Percentiles rank a stretch among this genome's conserved stretches.
Conservation (phyloP, 2,888 invertebrate genomes). For the Eupithecia centaureata region DNA sequence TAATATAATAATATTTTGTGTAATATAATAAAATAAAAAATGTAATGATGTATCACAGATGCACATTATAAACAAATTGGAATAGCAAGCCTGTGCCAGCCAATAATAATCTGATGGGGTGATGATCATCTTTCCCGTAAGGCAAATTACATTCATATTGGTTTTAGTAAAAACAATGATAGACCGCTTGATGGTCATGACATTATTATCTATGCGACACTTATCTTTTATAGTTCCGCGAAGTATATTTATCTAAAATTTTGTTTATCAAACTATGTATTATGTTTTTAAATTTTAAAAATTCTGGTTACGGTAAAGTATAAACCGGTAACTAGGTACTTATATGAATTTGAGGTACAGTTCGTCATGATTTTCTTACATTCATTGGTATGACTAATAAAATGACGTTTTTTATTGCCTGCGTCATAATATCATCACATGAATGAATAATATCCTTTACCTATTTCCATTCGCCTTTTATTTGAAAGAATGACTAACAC, state of each 20-base stretch:
- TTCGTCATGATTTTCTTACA: constrained; percentile 23
- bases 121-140: constrained; percentile 15
- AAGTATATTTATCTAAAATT: not conserved
- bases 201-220: not conserved
- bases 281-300: not conserved
- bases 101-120: not conserved
- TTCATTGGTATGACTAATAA: constrained; percentile 24
- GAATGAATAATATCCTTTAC: constrained; percentile 15
- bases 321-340: too few relatives aligned
- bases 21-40: not conserved
- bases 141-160: constrained; percentile 6
- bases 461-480: not conserved
- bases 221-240: not conserved
- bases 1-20: not conserved
- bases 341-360: constrained; percentile 4
- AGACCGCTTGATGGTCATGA: not conserved
- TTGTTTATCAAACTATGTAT: not conserved
- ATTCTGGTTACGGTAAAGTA: not conserved
- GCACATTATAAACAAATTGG: not conserved
- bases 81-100: not conserved
- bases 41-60: not conserved
- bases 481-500: not conserved
- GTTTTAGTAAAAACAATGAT: constrained; percentile 9
- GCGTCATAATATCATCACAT: not conserved
- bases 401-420: constrained; percentile 20